These are phyloP conservation scores for Bellardia bayeri DNA, from an alignment of 2,888 invertebrate species.

Conservation along the genomic window DNA sequence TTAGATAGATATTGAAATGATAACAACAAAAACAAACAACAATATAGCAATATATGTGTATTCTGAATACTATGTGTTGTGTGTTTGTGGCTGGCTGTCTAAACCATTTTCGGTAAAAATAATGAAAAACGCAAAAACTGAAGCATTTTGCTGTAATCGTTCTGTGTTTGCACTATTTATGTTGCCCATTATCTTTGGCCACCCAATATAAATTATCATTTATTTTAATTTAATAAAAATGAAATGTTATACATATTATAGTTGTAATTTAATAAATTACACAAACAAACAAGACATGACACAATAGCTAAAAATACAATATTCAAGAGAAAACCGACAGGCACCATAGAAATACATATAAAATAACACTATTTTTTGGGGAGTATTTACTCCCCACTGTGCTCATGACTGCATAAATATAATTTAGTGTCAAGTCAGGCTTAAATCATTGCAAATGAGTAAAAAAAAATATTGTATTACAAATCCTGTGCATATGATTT, in stretches of 20 bases:
- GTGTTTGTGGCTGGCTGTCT: constrained; percentile 34
- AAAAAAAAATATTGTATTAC: no score
- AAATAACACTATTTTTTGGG: no score
- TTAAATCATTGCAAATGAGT: no score
- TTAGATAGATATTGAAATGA: constrained; percentile 71
- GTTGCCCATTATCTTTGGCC: constrained; percentile 23
- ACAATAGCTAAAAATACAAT: neutral
- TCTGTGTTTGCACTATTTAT: constrained; percentile 13
- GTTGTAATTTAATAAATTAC: constrained; percentile 17
- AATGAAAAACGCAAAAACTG: neutral
- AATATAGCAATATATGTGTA: constrained; percentile 5
- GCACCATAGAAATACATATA: no score
- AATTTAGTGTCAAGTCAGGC: no score
- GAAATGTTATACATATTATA: neutral
- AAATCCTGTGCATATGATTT: no score
- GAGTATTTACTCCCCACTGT: no score
- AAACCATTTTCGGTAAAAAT: constrained; percentile 15
- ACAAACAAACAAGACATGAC: neutral
- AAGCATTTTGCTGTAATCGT: constrained; percentile 40
- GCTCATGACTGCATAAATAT: no score
- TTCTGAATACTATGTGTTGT: neutral
- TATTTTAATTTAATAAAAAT: constrained; percentile 44
- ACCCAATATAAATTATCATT: constrained; percentile 50
- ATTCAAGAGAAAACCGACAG: no score
- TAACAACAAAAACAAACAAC: constrained; percentile 47